Base-by-base conservation (phyloP, 2,797 vertebrate species). In the Sebastes itinus region DNA sequence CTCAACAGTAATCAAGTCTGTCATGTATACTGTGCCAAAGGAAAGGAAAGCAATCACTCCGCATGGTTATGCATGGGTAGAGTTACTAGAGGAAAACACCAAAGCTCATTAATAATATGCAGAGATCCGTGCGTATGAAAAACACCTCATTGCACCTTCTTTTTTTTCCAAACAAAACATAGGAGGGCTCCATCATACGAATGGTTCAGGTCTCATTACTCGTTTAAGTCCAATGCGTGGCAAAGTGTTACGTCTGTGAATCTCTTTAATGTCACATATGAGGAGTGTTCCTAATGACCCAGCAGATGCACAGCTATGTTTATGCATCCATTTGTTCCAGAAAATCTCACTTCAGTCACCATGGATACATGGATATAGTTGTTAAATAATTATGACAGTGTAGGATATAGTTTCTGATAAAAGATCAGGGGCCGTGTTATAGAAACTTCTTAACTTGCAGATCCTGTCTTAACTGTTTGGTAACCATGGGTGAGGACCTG, bases 331-430 rank as follows among this genome's bases (percentile, higher is more conserved):
- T 87, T 80, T 84, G 77, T 90, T 92, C 66, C 83, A 82, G 77
- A 76, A 82, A 83, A 61, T 85, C 79, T 86, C 85, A 59, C 77
- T 87, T 71, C 33, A 54, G 85, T 93, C 75, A 62, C 89, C 77
- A 81, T 89, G 69, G 91, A 86, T 79, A 91, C 56, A 46, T 46
- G 42, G 42, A 46, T 46, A 46, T 46, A 81, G 68, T 35, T 83
- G 83, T 87, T 89, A 88, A 95, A 92, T 83, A 89, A 74, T 87
- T 89, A 73, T 87, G 91, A 93, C 91, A 92, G 79, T 69, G 64
- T 69, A 72, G 76, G 83, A 87, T 89, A 75, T 32, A 73, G 46
- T 92, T 92, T 91, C 85, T 89, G 91, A 94, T 88, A 86, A 92
- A 92, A 77, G 76, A 83, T 87, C 59, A 1, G 12, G 18, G 46